Evolutionary conservation across 2,113 vertebrate species (phyloP).

Genomic region (Carassius carassius): DNA sequence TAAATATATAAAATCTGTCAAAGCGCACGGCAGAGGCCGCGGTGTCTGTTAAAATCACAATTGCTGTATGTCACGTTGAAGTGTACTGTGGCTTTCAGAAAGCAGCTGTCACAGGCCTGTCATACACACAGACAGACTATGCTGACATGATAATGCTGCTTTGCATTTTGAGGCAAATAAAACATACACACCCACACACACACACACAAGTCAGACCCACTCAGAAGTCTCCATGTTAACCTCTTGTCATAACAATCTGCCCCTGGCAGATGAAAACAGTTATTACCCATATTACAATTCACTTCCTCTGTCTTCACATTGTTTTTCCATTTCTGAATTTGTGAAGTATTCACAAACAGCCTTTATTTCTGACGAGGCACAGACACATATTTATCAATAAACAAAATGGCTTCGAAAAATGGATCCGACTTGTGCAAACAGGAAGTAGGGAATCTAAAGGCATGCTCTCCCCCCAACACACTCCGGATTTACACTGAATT

Average conservation of each 20-base stretch:
- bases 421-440: neutral
- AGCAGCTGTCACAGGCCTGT: conserved; percentile 58
- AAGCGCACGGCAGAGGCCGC: conserved; percentile 26
- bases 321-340: conserved; percentile 42
- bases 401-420: neutral
- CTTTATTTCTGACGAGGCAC: neutral
- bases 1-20: conserved; percentile 30
- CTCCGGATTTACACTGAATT: conserved; percentile 47
- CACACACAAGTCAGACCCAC: conserved; percentile 2
- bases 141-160: conserved; percentile 69
- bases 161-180: conserved; percentile 67
- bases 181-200: neutral
- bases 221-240: conserved; percentile 59
- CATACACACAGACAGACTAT: conserved; percentile 63
- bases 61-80: conserved; percentile 50
- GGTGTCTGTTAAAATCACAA: conserved; percentile 41
- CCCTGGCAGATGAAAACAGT: conserved; percentile 68
- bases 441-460: neutral
- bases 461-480: conserved; percentile 21
- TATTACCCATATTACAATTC: conserved; percentile 70
- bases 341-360: conserved; percentile 37
- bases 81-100: conserved; percentile 65
- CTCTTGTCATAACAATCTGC: conserved; percentile 53
- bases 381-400: neutral
- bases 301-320: conserved; percentile 58